Base-by-base conservation (phyloP, 1,140 invertebrate species). In the Chymomyza costata region DNA sequence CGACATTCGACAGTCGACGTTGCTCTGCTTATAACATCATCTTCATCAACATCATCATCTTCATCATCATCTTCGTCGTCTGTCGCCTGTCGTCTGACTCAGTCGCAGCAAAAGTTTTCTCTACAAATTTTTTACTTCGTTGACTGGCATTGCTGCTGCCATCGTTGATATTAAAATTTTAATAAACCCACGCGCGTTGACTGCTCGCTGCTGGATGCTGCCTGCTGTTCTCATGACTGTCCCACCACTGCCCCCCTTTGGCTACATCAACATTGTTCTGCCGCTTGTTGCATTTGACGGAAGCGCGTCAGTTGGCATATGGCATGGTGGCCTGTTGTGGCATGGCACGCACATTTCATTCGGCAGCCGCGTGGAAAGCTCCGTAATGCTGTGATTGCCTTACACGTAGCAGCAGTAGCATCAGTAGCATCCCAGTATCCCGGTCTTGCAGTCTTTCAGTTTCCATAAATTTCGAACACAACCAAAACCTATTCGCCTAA, bases 141-240 rank as follows among this genome's bases (percentile, higher is more conserved):
- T 78, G 63, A 57, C 64, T 73, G 66, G 3, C 13, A n/a, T 34
- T 10, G 32, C n/a, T 13, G 13, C 11, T 34, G 8, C 3, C 32
- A 13, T 10, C 73, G 73, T 78, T 78, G 67, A 80, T 78, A 78
- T 78, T 78, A 78, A 78, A 78, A 78, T 78, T 78, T 78, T 78
- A 78, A 78, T 78, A 78, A 78, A 78, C 67, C 73, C 55, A 70
- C 51, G 68, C 59, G 65, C 69, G 68, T 56, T 63, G 58, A 59
- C 66, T 69, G 59, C 58, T 39, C 35, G 40, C 14, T 16, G 8
- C 18, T 15, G 10, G 10, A 38, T 44, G 8, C 35, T 37, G 17
- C 39, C 13, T n/a, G 34, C 15, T 15, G 15, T 35, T 39, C 17
- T 19, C 15, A 8, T 17, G n/a, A n/a, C n/a, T 37, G 17, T 45